phyloP scores from a whole-genome alignment of 2,797 vertebrate species.

The Ataeniobius toweri region DNA sequence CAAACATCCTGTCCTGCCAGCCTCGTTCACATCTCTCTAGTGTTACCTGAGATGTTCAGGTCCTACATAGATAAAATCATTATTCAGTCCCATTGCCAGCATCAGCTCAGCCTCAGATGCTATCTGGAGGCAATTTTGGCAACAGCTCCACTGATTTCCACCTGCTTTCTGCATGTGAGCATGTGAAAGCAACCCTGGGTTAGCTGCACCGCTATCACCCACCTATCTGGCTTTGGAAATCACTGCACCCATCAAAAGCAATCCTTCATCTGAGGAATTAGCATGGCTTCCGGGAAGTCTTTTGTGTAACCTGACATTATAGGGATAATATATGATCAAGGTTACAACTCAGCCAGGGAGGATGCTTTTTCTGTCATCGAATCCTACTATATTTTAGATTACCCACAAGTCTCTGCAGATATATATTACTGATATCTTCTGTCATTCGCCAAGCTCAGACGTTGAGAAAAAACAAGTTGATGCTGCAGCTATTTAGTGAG shows the following conservation, averaged over 20 bases:
- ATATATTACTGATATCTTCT: neutral
- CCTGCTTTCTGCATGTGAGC: slow-evolving; percentile 4
- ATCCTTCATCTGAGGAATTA: neutral
- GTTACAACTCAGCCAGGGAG: neutral
- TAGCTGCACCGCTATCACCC: neutral
- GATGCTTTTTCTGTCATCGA: neutral
- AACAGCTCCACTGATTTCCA: neutral
- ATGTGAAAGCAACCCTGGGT: neutral
- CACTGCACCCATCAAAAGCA: neutral
- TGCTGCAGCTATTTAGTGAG: neutral
- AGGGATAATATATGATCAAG: neutral
- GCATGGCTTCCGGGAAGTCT: neutral
- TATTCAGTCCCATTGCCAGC: slow-evolving; percentile 7
- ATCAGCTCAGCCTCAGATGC: neutral
- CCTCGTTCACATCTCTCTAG: neutral
- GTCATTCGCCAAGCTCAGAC: neutral
- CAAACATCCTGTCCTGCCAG: neutral
- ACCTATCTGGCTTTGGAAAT: neutral
- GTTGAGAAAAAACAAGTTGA: neutral
- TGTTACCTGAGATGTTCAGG: neutral
- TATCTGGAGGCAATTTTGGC: slow-evolving; percentile 1
- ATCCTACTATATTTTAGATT: neutral
- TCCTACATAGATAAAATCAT: slow-evolving; percentile 11
- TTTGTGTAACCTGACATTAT: neutral
- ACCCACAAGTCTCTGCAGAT: neutral